Base-by-base conservation (phyloP, 2,797 vertebrate genomes). In the Bradypodion pumilum region DNA sequence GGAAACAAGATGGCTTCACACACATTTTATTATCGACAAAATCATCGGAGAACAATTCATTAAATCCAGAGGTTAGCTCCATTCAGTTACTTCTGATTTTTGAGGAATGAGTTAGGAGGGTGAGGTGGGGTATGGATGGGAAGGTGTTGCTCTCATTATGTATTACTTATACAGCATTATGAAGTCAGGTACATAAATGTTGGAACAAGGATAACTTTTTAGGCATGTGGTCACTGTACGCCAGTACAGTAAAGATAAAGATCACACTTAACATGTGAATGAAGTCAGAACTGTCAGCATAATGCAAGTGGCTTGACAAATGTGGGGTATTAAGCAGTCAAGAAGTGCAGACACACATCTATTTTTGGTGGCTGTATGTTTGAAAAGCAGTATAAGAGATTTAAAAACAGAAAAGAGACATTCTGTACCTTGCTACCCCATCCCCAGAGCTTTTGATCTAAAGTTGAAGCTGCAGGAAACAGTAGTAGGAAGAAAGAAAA, bases 11-110 rank as follows among this genome's bases (percentile, higher is more conserved):
- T 13, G 98, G 98, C 85, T 99, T 99, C 95, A 99, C 98, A 1
- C 98, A 99, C 92, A 98, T 99, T 91, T 94, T 99, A 94, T 96
- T 99, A 21, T 99, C 98, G n/a, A 99, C 98, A 81, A 98, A 98
- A 87, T 98, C 98, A 44, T 98, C 98, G 0, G 98, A 99, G 92
- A 98, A 99, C 96, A 99, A 99, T 95, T 97, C 97, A 0, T 96
- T 99, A 44, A 99, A 99, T 86, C 98, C 98, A 15, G 98, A 99
- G 96, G 98, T 99, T 88, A 96, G 97, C 88, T 70, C 32, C 44
- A n/a, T 62, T 83, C 77, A 5, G 49, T 84, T 83, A 46, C 78
- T 21, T 9, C 52, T 60, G 32, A 60, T 69, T 44, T 46, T 13
- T 82, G 9, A 56, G 19, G 40, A 10, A 13, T 13, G 32, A 49